Conservation (phyloP, 2,888 invertebrate genomes). For the Coelinius sp. region DNA sequence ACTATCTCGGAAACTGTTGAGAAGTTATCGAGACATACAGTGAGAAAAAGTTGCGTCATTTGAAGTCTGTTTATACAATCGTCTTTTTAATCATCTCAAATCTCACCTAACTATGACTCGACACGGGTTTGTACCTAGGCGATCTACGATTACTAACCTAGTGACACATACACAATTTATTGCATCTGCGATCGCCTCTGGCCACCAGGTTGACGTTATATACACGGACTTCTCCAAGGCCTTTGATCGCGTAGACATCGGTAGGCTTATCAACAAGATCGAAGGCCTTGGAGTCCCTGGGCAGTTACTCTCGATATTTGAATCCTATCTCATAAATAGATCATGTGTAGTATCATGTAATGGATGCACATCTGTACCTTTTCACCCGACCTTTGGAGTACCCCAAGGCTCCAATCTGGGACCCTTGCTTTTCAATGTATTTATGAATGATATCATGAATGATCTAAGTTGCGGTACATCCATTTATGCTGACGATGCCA, state of each 20-base stretch:
- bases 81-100: not conserved
- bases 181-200: constrained; percentile 34
- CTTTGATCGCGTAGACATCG: constrained; percentile 44
- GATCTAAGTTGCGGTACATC: not conserved
- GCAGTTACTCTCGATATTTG: constrained; percentile 28
- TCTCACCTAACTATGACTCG: constrained; percentile 8
- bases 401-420: constrained; percentile 14
- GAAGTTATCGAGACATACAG: too few relatives aligned
- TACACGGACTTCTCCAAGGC: constrained; percentile 46
- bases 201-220: constrained; percentile 32
- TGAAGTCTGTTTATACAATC: too few relatives aligned
- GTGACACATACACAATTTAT: constrained; percentile 39
- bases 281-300: constrained; percentile 28
- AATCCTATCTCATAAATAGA: constrained; percentile 9
- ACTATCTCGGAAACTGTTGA: too few relatives aligned
- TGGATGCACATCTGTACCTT: not conserved
- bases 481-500: constrained; percentile 1
- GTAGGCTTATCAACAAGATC: constrained; percentile 39
- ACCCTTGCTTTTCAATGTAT: not conserved
- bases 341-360: not conserved
- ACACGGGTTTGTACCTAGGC: constrained; percentile 45
- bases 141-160: constrained; percentile 44
- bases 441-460: constrained; percentile 3
- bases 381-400: not conserved
- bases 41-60: too few relatives aligned